Base-by-base conservation (phyloP, 2,888 invertebrate species). In the Rhimphoctona megacephalus region DNA sequence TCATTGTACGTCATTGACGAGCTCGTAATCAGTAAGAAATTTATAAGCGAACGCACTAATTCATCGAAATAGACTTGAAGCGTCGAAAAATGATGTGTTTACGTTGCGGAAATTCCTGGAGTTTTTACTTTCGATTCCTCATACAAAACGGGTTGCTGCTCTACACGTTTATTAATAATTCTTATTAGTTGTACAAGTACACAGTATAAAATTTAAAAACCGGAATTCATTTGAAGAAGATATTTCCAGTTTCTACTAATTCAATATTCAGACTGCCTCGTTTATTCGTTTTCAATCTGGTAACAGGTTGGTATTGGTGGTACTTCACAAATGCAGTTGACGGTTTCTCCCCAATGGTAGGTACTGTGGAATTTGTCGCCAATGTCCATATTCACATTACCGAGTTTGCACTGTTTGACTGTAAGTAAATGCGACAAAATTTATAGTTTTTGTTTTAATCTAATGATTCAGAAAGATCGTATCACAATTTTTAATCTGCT, bases 251-350 rank as follows among this genome's bases (percentile, higher is more conserved):
- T 43, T 43, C 7, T n/a, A n/a, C 19, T 49, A 19, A 19, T 49
- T 19, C 49, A n/a, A 19, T 49, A 7, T 49, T 49, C 19, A 49
- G 7, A 19, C 1, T n/a, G 1, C 6, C 19, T 7, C 19, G 19
- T n/a, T 19, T 9, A 39, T 39, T 7, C 7, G 39, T 39, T 39
- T 1, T 1, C 4, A 3, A 7, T 6, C 19, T 19, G 5, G 1
- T 19, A 19, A 69, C 90, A 90, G 19, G 89, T 90, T 4, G 85
- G 88, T 0, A 78, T 22, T 17, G 91, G 91, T 46, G 90, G 90
- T 8, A 90, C 90, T 66, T 91, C 90, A 81, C 91, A 90, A 2
- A 84, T 67, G 54, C 91, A 90, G 77, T 79, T 85, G 0, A 89
- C 39, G 43, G 88, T 87, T 6, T 57, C 70, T 4, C 14, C 8